phyloP scores from a whole-genome alignment of 2,113 vertebrate species.

The Myotis lucifugus region DNA sequence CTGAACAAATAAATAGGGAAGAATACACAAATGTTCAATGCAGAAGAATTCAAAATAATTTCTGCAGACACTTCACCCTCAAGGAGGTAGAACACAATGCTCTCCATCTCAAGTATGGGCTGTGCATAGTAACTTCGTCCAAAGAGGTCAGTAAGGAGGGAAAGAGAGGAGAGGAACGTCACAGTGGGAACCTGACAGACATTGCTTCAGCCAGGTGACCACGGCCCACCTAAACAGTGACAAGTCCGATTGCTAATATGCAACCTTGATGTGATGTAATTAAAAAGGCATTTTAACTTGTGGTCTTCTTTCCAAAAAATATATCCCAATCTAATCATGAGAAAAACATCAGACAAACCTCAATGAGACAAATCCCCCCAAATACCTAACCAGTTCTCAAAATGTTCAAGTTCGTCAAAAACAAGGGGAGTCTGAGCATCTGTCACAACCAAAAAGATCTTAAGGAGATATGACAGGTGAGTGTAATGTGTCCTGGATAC shows the following conservation, averaged over 20 bases:
- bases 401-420: background rate
- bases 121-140: background rate
- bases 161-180: rapidly evolving
- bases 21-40: background rate
- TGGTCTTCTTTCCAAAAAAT: background rate
- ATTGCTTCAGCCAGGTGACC: background rate
- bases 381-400: background rate
- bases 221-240: background rate
- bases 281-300: background rate
- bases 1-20: background rate
- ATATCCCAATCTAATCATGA: background rate
- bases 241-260: background rate
- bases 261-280: background rate
- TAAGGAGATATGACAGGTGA: background rate
- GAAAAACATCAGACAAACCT: background rate
- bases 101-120: background rate
- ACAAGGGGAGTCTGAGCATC: background rate
- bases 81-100: background rate
- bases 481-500: background rate
- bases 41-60: background rate
- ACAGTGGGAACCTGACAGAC: background rate
- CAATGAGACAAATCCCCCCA: background rate
- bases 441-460: background rate
- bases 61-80: background rate
- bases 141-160: background rate